Base-by-base conservation (phyloP, 2,888 invertebrate species). In the Cordilura impudica region DNA sequence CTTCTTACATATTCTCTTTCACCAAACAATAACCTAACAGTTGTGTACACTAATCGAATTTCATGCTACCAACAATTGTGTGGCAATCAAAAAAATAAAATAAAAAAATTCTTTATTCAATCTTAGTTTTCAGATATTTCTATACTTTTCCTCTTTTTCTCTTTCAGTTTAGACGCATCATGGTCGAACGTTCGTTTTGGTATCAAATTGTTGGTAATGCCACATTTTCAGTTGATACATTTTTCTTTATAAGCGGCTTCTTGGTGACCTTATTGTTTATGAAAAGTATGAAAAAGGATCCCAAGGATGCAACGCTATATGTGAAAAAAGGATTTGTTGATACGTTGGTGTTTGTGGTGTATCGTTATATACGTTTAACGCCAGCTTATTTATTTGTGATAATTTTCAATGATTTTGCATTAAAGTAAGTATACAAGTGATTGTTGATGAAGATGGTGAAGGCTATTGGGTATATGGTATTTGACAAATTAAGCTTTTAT, bases 181-280 rank as follows among this genome's bases (percentile, higher is more conserved):
- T 95, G 81, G 94, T 93, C 0, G 95, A 96, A 88, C 91, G 95
- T 70, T 93, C 93, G 83, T 93, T 95, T 87, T 91, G 94, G 90
- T 96, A 95, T 89, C 96, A 96, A 88, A 94, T 95, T 0, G 93
- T 96, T 74, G 94, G 95, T 74, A 96, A 96, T 88, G 96, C 95
- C 0, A 95, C 95, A 5, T 95, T 95, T 87, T 95, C 96, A 56
- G 96, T 96, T 49, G 96, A 96, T 86, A 95, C 95, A 4, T 96
- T 96, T 90, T 96, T 96, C 90, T 95, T 95, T 84, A 95, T 96
- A 82, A 95, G 95, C 94, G 95, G 95, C 4, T 91, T 95, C 51
- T 91, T 95, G 77, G 93, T 95, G 43, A 94, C 95, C 0, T 91
- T 95, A 77, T 91, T 94, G 5, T 95, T 94, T 87, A 91, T 95